phyloP scores from a whole-genome alignment of 2,113 vertebrate genomes.

The Hemiprocne comata region DNA sequence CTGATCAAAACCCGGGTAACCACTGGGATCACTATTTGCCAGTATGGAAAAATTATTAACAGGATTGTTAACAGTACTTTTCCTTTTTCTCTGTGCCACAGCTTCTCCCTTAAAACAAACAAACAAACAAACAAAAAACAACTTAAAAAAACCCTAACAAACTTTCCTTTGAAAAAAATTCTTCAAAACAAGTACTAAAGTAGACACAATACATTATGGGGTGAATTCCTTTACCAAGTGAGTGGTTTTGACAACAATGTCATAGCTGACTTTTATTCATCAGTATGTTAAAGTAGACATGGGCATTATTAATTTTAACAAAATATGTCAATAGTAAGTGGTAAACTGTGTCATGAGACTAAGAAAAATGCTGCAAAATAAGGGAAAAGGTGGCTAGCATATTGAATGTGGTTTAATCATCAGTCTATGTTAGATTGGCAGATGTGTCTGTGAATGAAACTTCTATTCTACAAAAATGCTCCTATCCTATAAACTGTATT shows the following conservation, averaged over 20 bases:
- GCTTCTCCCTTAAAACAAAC: background rate
- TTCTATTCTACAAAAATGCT: constrained; percentile 15
- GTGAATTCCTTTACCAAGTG: background rate
- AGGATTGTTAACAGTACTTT: background rate
- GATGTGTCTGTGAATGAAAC: background rate
- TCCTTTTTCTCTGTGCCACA: background rate
- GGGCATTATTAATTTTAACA: background rate
- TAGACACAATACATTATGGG: background rate
- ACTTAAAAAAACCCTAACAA: background rate
- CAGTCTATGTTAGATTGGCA: background rate
- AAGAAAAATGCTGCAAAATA: background rate
- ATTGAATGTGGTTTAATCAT: background rate
- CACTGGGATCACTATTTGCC: background rate
- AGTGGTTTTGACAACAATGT: constrained; percentile 2
- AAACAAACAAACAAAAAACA: no score
- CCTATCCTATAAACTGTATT: background rate
- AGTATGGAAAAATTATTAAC: background rate
- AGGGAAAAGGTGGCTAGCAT: background rate
- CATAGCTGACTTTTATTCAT: background rate
- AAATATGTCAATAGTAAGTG: background rate
- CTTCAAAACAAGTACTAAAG: background rate
- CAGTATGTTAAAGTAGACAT: background rate
- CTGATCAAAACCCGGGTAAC: background rate
- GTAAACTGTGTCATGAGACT: background rate
- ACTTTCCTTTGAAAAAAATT: background rate